Evolutionary conservation across 1,140 invertebrate species (phyloP), one percentile per base, ranked within the genome.

Genomic region (Argopecten irradians): DNA sequence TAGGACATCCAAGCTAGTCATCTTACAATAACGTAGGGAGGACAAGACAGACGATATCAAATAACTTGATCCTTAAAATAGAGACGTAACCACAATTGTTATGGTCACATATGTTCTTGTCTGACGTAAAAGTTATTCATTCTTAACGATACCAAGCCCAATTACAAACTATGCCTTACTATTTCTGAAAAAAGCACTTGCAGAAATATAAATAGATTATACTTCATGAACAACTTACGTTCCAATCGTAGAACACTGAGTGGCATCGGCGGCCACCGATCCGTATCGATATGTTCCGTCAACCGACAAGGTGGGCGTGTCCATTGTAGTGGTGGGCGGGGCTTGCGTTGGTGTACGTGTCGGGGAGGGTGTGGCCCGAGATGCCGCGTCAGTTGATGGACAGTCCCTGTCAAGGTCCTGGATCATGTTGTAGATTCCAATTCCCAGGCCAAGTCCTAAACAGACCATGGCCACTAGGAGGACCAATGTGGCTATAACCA

Each of bases 391-490:
- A 5, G 22, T 71, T 5, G 55, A 5, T 71, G 55, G 5, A 71
- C 55, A 71, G 7, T 71, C 55, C 22, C n/a, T 71, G 5, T 71
- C 16, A 71, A 71, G 7, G n/a, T 71, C 55, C 55, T 71, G 55
- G 22, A 71, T n/a, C 55, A 71, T 71, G 55, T 71, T 71, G n/a
- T 71, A 71, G n/a, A 71, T 16, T n/a, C 55, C 55, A n/a, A 71
- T 28, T 5, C 55, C 55, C 2, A 71, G 55, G n/a, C 55, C 55
- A 28, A 71, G 8, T 28, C 55, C 55, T 28, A 71, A n/a, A 16
- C 55, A n/a, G 55, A 28, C 55, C n/a, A 71, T 71, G n/a, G 55
- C 55, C n/a, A 71, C 55, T 3, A 71, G 22, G 55, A 71, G 22
- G 55, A 71, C 55, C n/a, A 71, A 2, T 28, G 55, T 71, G 22